Base-by-base conservation (phyloP, 1,140 invertebrate species). In the Tetragnatha versicolor region DNA sequence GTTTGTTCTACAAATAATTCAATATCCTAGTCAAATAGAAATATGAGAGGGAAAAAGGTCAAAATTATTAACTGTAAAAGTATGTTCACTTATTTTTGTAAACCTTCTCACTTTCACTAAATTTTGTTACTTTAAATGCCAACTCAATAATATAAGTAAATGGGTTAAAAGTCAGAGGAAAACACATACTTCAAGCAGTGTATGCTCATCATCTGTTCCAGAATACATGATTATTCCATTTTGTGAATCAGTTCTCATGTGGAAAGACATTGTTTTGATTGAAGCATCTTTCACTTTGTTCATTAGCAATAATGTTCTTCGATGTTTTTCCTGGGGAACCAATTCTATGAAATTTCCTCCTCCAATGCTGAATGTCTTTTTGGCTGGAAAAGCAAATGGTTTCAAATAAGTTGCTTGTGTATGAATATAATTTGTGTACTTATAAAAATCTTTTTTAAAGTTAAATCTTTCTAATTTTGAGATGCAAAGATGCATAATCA, bases 191-290 rank as follows among this genome's bases (percentile, higher is more conserved):
- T 79, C 47, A 20, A 81, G 29, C 2, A 93, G 89, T 17, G 94
- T 96, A 83, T 90, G 95, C 85, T 96, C 93, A 83, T 94, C 93
- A 83, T 95, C 93, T 4, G 92, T 94, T 0, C 92, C 93, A 0
- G 92, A 89, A 83, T 93, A 93, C 69, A 97, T 88, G 2, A 98
- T 84, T 12, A 96, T 86, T 9, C 94, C 95, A 83, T 93, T 89
- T 39, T 88, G 86, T 83, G 90, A 90, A 1, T 91, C 88, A 0
- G 94, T 96, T 82, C 93, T 89, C 83, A 97, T 95, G 79, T 91
- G 88, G n/a, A 98, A 86, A 53, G 92, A 91, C 1, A 97, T 86
- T 12, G 88, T 85, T 95, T 95, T 82, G 12, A 58, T 51, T 12
- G 49, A 35, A 27, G 42, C 22, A 17, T 68, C 55, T 20, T 63